phyloP scores from a whole-genome alignment of 1,140 invertebrate species.

The Nebria ingens region DNA sequence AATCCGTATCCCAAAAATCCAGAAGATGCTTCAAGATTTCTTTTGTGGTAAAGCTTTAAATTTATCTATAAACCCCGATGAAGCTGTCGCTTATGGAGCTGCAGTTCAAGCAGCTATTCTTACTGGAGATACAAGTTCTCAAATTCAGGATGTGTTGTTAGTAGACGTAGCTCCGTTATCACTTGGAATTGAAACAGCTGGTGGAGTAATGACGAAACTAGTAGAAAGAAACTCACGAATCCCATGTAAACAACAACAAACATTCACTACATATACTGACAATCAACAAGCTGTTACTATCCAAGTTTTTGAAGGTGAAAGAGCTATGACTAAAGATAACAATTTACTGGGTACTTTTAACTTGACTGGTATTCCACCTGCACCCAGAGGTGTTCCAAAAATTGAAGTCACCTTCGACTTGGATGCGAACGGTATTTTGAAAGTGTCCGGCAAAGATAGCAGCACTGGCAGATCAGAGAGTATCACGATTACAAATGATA shows the following conservation, averaged over 20 bases:
- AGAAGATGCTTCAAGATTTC: constrained; percentile 52
- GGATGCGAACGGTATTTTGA: constrained; percentile 70
- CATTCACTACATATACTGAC: constrained; percentile 52
- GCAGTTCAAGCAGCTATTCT: constrained; percentile 70
- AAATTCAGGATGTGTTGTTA: constrained; percentile 64
- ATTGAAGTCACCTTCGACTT: constrained; percentile 78
- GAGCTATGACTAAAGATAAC: constrained; percentile 52
- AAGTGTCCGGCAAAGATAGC: constrained; percentile 68
- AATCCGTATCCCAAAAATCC: constrained; percentile 54
- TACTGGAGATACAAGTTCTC: constrained; percentile 52
- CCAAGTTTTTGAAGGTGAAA: constrained; percentile 55
- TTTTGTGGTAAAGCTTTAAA: constrained; percentile 54
- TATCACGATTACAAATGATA: constrained; percentile 87
- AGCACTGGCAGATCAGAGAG: constrained; percentile 66
- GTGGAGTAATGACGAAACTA: constrained; percentile 53
- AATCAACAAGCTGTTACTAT: constrained; percentile 68
- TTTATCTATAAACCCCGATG: constrained; percentile 70
- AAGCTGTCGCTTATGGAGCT: constrained; percentile 61
- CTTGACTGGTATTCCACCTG: constrained; percentile 50
- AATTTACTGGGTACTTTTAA: constrained; percentile 68
- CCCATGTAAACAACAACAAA: constrained; percentile 56
- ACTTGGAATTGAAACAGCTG: constrained; percentile 59
- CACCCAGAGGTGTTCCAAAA: constrained; percentile 86
- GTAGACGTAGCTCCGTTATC: constrained; percentile 63
- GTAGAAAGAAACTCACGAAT: constrained; percentile 59